Evolutionary conservation across 2,113 vertebrate species (phyloP).

Genomic region (Cacatua alba): DNA sequence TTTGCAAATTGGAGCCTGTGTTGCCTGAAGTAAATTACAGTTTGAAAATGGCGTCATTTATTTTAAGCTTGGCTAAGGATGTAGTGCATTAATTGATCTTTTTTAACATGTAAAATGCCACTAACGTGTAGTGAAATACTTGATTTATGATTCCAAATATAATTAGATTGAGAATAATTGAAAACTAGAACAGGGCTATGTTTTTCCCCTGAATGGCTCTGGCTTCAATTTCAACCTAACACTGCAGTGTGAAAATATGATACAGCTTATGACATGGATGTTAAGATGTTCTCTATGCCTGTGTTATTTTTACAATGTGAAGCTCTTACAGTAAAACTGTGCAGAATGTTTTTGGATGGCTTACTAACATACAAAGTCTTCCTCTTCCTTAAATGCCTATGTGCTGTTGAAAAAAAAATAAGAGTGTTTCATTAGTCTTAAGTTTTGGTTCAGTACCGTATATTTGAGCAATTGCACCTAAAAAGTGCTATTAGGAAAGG

Average conservation of each 20-base stretch:
- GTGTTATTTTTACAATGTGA: not conserved
- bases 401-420: not conserved
- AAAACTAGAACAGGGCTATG: not conserved
- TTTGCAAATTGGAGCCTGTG: conserved; percentile 19
- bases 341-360: not conserved
- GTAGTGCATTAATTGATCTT: not conserved
- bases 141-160: not conserved
- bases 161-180: not conserved
- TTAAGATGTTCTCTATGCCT: not conserved
- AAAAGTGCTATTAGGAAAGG: not conserved
- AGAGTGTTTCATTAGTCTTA: not conserved
- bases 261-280: not conserved
- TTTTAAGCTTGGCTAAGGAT: not conserved
- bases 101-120: conserved; percentile 2
- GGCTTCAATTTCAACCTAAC: not conserved
- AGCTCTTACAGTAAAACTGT: not conserved
- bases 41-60: conserved; percentile 1
- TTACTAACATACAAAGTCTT: not conserved
- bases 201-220: not conserved
- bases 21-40: conserved; percentile 32
- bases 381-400: not conserved
- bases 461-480: not conserved
- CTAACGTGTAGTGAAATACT: not conserved
- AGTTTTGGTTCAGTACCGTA: not conserved
- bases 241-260: not conserved